Conservation (phyloP, 1,140 invertebrate genomes). For the Phthorimaea operculella region DNA sequence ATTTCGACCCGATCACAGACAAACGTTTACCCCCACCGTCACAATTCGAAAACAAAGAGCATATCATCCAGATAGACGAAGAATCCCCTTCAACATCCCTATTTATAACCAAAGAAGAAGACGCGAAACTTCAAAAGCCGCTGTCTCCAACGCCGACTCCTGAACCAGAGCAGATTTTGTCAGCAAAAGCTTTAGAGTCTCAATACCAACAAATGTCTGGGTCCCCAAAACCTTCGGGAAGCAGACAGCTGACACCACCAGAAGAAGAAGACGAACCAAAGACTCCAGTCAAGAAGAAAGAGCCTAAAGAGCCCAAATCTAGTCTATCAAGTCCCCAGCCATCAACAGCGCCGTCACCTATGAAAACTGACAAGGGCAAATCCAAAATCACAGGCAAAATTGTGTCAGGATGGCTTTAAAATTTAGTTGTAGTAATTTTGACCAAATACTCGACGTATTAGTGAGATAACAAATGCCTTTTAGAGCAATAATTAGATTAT, state of each 20-base stretch:
- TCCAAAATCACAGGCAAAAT: conserved; percentile 76
- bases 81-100: conserved; percentile 38
- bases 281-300: conserved; percentile 8
- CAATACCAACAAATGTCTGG: conserved; percentile 23
- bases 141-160: conserved; percentile 42
- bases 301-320: conserved; percentile 12
- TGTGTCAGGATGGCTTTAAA: conserved; percentile 74
- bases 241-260: background rate
- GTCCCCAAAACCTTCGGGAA: background rate
- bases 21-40: conserved; percentile 22
- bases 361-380: conserved; percentile 69
- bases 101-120: conserved; percentile 53
- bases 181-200: conserved; percentile 37
- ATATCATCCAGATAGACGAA: conserved; percentile 53
- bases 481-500: conserved; percentile 32
- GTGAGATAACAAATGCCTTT: conserved; percentile 33
- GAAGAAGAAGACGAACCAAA: conserved; percentile 13
- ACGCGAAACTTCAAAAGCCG: conserved; percentile 45
- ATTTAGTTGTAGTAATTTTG: conserved; percentile 8
- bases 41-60: conserved; percentile 31
- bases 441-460: conserved; percentile 24
- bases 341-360: conserved; percentile 32
- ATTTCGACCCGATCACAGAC: conserved; percentile 23
- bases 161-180: conserved; percentile 40
- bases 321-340: conserved; percentile 23